A percentile compares a stretch with the other conserved stretches of the same genome.
Evolutionary conservation across 1,140 invertebrate genomes (phyloP).

Genomic region (Scaptodrosophila lebanonensis): DNA sequence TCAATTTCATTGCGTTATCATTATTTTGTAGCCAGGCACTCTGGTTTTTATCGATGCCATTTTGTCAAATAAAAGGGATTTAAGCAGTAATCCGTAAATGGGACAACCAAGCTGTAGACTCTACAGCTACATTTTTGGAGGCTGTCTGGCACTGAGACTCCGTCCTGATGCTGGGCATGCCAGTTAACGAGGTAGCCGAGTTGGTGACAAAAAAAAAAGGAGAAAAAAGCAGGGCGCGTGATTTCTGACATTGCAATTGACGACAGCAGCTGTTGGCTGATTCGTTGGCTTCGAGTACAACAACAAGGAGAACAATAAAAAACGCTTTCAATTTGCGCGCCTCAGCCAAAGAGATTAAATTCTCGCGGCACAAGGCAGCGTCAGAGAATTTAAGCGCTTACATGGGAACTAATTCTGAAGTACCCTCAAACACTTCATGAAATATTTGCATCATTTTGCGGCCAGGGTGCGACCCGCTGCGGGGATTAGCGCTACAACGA

Average conservation of each 20-base stretch:
- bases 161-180: slow-evolving; percentile 23
- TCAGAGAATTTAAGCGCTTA: slow-evolving; percentile 63
- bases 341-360: slow-evolving; percentile 43
- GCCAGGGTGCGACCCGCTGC: slow-evolving; percentile 58
- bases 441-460: slow-evolving; percentile 68
- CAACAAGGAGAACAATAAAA: slow-evolving; percentile 14
- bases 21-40: slow-evolving; percentile 11
- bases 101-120: slow-evolving; percentile 32
- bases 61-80: slow-evolving; percentile 69
- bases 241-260: slow-evolving; percentile 71
- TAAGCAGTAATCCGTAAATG: slow-evolving; percentile 60
- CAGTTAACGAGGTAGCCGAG: slow-evolving; percentile 29
- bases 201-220: slow-evolving; percentile 18
- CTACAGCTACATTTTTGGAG: background rate
- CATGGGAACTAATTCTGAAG: slow-evolving; percentile 74
- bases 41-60: slow-evolving; percentile 63
- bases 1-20: slow-evolving; percentile 62
- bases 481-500: slow-evolving; percentile 63
- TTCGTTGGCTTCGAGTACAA: slow-evolving; percentile 23
- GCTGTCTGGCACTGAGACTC: slow-evolving; percentile 14
- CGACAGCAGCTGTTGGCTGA: slow-evolving; percentile 56
- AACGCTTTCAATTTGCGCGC: slow-evolving; percentile 51
- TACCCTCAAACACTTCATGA: slow-evolving; percentile 65
- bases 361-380: slow-evolving; percentile 2
- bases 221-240: slow-evolving; percentile 36